Conservation (phyloP, 1,140 invertebrate genomes). For the Drosophila asahinai region DNA sequence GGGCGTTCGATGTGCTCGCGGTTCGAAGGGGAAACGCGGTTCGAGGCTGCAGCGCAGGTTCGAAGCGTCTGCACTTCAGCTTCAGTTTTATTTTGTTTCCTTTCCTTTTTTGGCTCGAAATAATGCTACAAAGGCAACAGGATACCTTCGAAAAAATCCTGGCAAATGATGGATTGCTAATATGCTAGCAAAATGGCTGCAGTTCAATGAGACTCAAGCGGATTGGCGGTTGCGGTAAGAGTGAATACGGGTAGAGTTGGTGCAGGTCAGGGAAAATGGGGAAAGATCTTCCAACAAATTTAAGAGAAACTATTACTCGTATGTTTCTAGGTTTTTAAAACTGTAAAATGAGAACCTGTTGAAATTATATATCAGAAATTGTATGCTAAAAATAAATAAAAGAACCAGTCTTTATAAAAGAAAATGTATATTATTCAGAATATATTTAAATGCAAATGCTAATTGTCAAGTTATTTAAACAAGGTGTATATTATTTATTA, state of each 20-base stretch:
- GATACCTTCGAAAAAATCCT: neutral
- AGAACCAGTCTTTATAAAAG: too few relatives aligned
- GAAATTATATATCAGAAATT: too few relatives aligned
- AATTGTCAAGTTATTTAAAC: too few relatives aligned
- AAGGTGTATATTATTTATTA: too few relatives aligned
- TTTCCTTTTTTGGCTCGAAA: neutral
- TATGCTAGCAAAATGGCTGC: conserved; percentile 18
- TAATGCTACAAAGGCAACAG: conserved; percentile 9
- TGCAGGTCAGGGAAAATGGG: conserved; percentile 10
- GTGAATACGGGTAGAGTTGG: neutral
- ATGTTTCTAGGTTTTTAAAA: too few relatives aligned
- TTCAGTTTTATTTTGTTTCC: conserved; percentile 4
- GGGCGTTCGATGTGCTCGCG: neutral
- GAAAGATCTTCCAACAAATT: too few relatives aligned
- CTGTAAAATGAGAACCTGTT: too few relatives aligned
- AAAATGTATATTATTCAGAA: too few relatives aligned
- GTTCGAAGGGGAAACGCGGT: conserved; percentile 30
- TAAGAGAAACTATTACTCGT: too few relatives aligned
- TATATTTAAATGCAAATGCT: too few relatives aligned
- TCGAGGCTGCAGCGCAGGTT: conserved; percentile 6
- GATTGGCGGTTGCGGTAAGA: conserved; percentile 6
- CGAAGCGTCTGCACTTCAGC: neutral
- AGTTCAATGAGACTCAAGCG: neutral
- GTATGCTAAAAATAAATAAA: too few relatives aligned
- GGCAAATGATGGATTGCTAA: conserved; percentile 17